Evolutionary conservation across 2,888 invertebrate genomes (phyloP).

Genomic region (Ennomos erosarius): DNA sequence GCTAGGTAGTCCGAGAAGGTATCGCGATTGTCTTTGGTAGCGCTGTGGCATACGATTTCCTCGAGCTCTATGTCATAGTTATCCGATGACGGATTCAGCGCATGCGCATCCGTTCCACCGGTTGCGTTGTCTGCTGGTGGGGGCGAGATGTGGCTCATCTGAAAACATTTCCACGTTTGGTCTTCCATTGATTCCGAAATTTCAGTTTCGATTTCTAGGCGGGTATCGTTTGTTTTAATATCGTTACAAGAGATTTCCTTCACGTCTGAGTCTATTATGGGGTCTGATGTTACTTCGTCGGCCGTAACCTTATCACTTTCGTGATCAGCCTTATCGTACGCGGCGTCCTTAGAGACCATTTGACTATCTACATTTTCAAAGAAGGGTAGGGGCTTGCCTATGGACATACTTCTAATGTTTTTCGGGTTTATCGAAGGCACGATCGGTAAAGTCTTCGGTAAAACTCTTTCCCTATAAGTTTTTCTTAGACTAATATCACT

Average conservation of each 20-base stretch:
- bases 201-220: conserved; percentile 35
- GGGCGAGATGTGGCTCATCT: conserved; percentile 36
- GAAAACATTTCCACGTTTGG: conserved; percentile 42
- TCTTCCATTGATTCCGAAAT: conserved; percentile 37
- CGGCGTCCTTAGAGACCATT: conserved; percentile 13
- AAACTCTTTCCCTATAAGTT: conserved; percentile 53
- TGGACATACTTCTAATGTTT: conserved; percentile 66
- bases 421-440: conserved; percentile 57
- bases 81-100: conserved; percentile 18
- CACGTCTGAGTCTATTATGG: conserved; percentile 15
- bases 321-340: conserved; percentile 10
- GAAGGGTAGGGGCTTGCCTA: conserved; percentile 48
- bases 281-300: conserved; percentile 12
- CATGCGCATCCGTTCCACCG: conserved; percentile 14
- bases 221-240: conserved; percentile 27
- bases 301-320: conserved; percentile 13
- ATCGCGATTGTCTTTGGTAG: conserved; percentile 31
- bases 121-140: conserved; percentile 21
- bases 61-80: conserved; percentile 40
- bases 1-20: conserved; percentile 55
- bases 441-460: conserved; percentile 49
- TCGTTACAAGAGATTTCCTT: conserved; percentile 22
- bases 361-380: conserved; percentile 26
- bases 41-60: conserved; percentile 41
- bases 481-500: conserved; percentile 57